Evolutionary conservation across 1,140 invertebrate species (phyloP), one percentile per base, ranked within the genome.

Genomic region (Chrysopa pallens): DNA sequence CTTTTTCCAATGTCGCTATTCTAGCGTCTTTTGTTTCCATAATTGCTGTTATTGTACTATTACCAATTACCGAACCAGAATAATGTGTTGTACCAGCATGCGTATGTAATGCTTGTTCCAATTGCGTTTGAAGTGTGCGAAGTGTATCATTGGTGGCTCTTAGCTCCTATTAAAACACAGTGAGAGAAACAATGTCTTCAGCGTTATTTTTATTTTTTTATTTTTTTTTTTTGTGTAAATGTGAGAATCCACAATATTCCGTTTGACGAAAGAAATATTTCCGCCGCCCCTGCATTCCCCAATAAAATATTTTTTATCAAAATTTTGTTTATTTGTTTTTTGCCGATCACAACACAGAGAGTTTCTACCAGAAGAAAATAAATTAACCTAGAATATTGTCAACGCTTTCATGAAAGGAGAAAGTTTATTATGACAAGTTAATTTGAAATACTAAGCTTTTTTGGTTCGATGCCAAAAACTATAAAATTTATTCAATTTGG

Each of bases 1-100:
- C 80, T 51, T 80, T 78, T 70, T 91, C 84, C 61, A 91, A 68
- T 39, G 78, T 83, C 50, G 77, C 72, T 61, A 89, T 89, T 54
- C 84, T 69, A 46, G 80, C 80, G 63, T 87, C 83, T 73, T 89
- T 83, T 39, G 79, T 83, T 65, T 83, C 80, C 59, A 84, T 68
- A 57, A 84, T 78, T 44, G 80, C 78, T 42, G 75, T 76, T 56
- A 82, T 67, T 45, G 78, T 81, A 51, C 66, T 72, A 62, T 73
- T 77, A 54, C 75, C 74, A 46, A 76, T 72, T 55, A 72, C 71
- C 60, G 71, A 11, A 12, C 69, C 51, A 28, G 61, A 56, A 8
- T 55, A 52, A 6, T 60, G 54, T 17, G 59, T 53, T 12, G 62
- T 56, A 27, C 61, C 61, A 14, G 61, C 63, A 45, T 74, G 77